Evolutionary conservation across 2,888 invertebrate species (phyloP).

Genomic region (Acleris laterana): DNA sequence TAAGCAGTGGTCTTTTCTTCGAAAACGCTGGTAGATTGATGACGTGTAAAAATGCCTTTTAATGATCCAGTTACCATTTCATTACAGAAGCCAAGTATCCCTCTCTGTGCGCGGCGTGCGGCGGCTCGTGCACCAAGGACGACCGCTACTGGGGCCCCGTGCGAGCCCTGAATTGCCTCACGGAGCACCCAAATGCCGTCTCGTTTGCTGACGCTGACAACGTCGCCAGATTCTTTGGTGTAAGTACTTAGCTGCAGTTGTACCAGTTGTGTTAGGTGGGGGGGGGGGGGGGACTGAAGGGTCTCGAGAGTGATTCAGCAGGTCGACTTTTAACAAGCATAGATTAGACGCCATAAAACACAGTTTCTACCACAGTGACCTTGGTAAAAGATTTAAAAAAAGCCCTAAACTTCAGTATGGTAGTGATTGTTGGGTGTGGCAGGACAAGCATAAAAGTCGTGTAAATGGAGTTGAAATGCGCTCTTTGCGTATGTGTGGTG

Average conservation of each 20-base stretch:
- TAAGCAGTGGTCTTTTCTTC: not conserved
- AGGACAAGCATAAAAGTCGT: too few relatives aligned
- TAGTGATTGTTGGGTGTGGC: too few relatives aligned
- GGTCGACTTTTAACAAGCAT: too few relatives aligned
- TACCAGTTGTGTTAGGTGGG: not conserved
- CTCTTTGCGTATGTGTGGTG: too few relatives aligned
- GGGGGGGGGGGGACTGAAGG: too few relatives aligned
- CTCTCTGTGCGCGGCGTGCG: constrained; percentile 89
- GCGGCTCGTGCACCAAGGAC: constrained; percentile 84
- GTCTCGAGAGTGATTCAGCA: too few relatives aligned
- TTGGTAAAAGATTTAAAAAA: too few relatives aligned
- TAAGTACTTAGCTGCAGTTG: constrained; percentile 51
- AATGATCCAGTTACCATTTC: not conserved
- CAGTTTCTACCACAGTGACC: too few relatives aligned
- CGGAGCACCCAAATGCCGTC: constrained; percentile 91
- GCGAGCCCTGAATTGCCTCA: constrained; percentile 92
- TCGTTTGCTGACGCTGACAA: constrained; percentile 92
- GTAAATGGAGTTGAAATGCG: too few relatives aligned
- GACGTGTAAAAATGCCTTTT: not conserved
- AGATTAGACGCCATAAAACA: too few relatives aligned
- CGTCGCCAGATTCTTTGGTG: constrained; percentile 87
- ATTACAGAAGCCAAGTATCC: constrained; percentile 79
- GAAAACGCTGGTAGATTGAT: too few relatives aligned
- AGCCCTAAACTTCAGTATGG: too few relatives aligned
- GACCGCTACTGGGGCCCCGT: constrained; percentile 94